Percentiles rank a stretch among this genome's conserved stretches.
Evolutionary conservation across 2,797 vertebrate genomes (phyloP).

Genomic region (Halcyon leucocephala): DNA sequence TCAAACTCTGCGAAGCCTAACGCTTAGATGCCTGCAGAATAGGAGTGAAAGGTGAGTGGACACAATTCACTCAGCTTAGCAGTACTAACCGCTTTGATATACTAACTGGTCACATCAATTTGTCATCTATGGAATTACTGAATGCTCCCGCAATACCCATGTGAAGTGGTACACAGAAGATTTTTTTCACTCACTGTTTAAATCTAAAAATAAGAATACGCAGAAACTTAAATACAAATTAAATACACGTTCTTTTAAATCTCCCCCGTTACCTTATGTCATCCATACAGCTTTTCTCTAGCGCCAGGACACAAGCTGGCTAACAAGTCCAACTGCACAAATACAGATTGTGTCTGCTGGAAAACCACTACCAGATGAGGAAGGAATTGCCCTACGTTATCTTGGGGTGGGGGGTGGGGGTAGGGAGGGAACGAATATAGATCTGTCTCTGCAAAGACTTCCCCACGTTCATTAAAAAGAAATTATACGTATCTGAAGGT

Average conservation of each 20-base stretch:
- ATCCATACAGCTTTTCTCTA: neutral
- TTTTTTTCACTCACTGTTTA: neutral
- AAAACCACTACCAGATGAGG: neutral
- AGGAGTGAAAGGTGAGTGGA: neutral
- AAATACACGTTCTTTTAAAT: neutral
- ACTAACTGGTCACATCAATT: neutral
- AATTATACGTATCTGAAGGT: neutral
- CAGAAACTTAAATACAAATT: neutral
- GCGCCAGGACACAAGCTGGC: neutral
- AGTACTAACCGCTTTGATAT: neutral
- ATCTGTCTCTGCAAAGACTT: neutral
- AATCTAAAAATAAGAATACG: neutral
- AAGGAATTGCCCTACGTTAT: neutral
- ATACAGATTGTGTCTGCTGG: neutral
- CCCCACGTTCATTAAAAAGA: neutral
- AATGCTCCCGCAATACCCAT: neutral
- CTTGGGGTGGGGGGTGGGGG: too few species aligned
- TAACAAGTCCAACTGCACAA: neutral
- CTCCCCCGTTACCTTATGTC: neutral
- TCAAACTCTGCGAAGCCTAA: neutral
- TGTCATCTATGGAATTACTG: neutral
- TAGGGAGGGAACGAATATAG: too few species aligned
- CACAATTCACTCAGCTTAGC: neutral
- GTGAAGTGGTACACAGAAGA: neutral
- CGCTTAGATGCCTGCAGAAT: neutral